phyloP scores from a whole-genome alignment of 2,113 vertebrate species.

The Struthio camelus region DNA sequence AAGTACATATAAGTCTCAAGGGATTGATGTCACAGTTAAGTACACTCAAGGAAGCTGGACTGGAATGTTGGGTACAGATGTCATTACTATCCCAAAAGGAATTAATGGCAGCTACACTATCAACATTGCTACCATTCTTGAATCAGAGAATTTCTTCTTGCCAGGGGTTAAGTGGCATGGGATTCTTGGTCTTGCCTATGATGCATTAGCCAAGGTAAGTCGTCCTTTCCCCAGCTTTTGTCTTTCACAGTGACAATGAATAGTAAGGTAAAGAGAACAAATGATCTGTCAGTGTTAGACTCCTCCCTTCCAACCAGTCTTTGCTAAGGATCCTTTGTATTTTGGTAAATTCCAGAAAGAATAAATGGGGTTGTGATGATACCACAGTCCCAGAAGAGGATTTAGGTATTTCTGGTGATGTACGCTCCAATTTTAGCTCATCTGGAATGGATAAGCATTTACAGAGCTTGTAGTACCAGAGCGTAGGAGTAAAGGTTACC shows the following conservation, averaged over 20 bases:
- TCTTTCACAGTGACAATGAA: not conserved
- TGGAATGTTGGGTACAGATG: slow-evolving; percentile 88
- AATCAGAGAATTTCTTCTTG: slow-evolving; percentile 92
- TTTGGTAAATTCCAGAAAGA: not conserved
- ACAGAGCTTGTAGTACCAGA: not conserved
- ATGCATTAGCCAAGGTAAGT: slow-evolving; percentile 88
- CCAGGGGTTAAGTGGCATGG: slow-evolving; percentile 93
- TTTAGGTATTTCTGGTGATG: not conserved
- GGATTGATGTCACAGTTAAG: slow-evolving; percentile 81
- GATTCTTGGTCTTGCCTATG: slow-evolving; percentile 93
- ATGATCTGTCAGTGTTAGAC: not conserved
- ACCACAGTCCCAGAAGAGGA: not conserved
- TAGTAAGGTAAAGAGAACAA: not conserved
- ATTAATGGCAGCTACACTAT: slow-evolving; percentile 80
- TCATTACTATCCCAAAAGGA: slow-evolving; percentile 85
- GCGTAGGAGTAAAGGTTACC: not conserved
- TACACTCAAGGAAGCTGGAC: slow-evolving; percentile 98
- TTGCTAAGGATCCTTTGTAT: not conserved
- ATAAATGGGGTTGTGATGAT: not conserved
- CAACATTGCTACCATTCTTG: slow-evolving; percentile 90
- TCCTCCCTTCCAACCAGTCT: not conserved
- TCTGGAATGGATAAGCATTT: not conserved
- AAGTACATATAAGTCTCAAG: slow-evolving; percentile 78
- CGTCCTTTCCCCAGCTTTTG: not conserved
- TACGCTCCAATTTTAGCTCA: not conserved